Percentiles rank a stretch among this genome's conserved stretches.
Conservation (phyloP, 2,113 vertebrate species). For the Cyphomyrus plagiostoma region DNA sequence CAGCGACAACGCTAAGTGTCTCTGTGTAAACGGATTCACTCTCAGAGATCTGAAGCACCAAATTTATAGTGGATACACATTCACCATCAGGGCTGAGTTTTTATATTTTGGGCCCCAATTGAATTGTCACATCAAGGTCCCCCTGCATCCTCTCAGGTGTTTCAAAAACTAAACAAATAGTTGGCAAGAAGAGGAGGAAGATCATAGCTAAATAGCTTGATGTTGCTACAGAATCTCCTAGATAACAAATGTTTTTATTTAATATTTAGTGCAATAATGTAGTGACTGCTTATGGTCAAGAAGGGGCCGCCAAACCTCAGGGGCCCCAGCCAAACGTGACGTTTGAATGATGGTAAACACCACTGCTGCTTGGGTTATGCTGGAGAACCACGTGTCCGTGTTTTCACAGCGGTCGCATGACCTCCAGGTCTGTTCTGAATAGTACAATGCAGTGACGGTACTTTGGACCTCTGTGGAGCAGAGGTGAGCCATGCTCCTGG, state of each 20-base stretch:
- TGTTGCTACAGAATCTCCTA: not conserved
- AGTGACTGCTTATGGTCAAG: not conserved
- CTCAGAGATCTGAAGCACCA: not conserved
- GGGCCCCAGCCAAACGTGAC: not conserved
- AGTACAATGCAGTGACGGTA: not conserved
- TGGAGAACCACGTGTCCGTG: not conserved
- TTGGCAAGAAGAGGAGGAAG: not conserved
- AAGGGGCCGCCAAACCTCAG: not conserved
- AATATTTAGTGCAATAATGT: not conserved
- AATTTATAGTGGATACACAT: not conserved
- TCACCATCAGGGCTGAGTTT: not conserved
- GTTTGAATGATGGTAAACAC: not conserved
- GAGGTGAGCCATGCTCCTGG: not conserved
- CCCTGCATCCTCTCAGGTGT: not conserved
- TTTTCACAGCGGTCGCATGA: not conserved
- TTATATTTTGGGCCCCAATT: not conserved
- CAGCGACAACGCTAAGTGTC: not conserved
- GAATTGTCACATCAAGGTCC: not conserved
- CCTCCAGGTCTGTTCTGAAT: not conserved
- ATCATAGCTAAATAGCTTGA: not conserved
- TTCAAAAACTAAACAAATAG: not conserved
- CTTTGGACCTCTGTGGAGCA: not conserved
- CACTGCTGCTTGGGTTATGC: not conserved
- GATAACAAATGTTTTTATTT: not conserved
- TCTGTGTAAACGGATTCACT: not conserved